Conservation (phyloP, 2,113 vertebrate species). For the Gopherus evgoodei region DNA sequence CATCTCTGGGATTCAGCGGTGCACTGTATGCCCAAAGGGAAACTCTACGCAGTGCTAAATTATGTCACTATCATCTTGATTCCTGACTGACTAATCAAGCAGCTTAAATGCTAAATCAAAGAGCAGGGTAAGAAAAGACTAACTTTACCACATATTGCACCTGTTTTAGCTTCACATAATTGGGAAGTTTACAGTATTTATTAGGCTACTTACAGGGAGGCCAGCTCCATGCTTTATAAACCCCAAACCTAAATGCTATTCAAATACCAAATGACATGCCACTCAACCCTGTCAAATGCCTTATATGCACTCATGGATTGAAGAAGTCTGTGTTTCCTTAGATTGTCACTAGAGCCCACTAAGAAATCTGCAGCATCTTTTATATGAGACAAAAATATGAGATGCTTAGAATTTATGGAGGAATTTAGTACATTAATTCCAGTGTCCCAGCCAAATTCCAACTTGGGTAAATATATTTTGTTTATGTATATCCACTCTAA, state of each 20-base stretch:
- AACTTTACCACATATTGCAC: conserved; percentile 50
- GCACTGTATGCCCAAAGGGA: conserved; percentile 29
- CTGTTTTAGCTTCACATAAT: conserved; percentile 63
- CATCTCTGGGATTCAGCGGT: conserved; percentile 3
- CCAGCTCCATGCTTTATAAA: conserved; percentile 62
- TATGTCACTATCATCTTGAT: neutral
- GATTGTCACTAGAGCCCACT: conserved; percentile 46
- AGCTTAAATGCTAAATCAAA: conserved; percentile 18
- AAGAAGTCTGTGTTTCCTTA: conserved; percentile 47
- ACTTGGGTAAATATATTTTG: conserved; percentile 34
- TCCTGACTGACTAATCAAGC: conserved; percentile 41
- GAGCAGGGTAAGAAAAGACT: conserved; percentile 49
- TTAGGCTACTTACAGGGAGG: conserved; percentile 35
- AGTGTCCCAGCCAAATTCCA: conserved; percentile 10
- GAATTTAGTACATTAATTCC: neutral
- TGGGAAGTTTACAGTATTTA: conserved; percentile 61
- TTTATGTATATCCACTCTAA: conserved; percentile 7
- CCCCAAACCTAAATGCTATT: conserved; percentile 52
- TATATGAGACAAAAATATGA: neutral
- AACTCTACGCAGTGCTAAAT: conserved; percentile 34
- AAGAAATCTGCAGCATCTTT: conserved; percentile 24
- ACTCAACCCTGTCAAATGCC: neutral
- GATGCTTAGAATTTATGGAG: neutral
- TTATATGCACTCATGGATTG: conserved; percentile 43
- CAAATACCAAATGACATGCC: conserved; percentile 60